Percentiles rank a stretch among this genome's conserved stretches.
Evolutionary conservation across 1,140 invertebrate genomes (phyloP).

Genomic region (Lutraria rhynchaena): DNA sequence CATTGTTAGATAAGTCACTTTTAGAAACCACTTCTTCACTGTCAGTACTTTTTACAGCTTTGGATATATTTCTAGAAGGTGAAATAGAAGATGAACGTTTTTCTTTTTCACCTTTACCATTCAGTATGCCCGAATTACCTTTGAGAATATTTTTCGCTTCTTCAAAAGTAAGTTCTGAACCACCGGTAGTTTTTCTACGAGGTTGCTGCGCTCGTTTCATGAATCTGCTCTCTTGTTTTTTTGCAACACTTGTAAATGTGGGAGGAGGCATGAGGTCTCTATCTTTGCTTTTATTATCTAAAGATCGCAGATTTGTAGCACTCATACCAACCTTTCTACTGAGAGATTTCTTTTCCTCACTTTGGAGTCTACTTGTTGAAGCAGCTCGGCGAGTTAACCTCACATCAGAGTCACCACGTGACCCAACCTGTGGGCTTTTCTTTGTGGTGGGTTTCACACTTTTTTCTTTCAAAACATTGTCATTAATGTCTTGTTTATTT

Average conservation of each 20-base stretch:
- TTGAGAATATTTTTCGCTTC: constrained; percentile 51
- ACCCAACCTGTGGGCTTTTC: neutral
- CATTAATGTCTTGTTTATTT: constrained; percentile 42
- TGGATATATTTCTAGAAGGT: constrained; percentile 13
- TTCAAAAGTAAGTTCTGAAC: constrained; percentile 48
- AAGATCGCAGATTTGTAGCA: constrained; percentile 17
- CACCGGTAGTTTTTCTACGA: constrained; percentile 25
- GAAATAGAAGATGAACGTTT: constrained; percentile 35
- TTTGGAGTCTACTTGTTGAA: constrained; percentile 8
- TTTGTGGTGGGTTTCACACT: neutral
- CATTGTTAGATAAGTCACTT: constrained; percentile 1
- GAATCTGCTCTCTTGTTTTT: constrained; percentile 30
- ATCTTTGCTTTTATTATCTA: constrained; percentile 36
- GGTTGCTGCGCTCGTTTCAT: constrained; percentile 31
- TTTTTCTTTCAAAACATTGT: constrained; percentile 30
- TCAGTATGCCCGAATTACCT: constrained; percentile 49
- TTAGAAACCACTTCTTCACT: constrained; percentile 13
- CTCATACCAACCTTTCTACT: constrained; percentile 5
- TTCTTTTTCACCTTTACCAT: constrained; percentile 22
- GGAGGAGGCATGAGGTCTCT: constrained; percentile 55
- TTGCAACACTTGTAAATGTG: constrained; percentile 12
- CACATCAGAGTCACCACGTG: neutral
- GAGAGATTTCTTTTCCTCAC: constrained; percentile 29
- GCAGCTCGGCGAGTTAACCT: neutral
- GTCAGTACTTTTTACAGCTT: neutral